Evolutionary conservation across 2,888 invertebrate genomes (phyloP).

Genomic region (Poecilobothrus nobilitatus): DNA sequence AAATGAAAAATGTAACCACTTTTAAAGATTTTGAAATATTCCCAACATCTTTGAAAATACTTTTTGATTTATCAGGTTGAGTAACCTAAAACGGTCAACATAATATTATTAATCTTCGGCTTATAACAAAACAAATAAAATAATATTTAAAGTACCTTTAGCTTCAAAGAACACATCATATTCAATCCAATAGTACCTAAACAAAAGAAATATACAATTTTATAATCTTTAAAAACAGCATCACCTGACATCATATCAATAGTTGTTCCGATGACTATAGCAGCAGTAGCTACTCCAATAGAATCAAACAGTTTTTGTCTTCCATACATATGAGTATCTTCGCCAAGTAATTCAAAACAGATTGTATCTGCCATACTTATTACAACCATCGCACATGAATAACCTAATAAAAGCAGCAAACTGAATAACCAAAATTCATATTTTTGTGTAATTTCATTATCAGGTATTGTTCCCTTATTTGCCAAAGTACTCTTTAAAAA

Average conservation of each 20-base stretch:
- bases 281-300: conserved; percentile 68
- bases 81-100: background rate
- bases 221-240: conserved; percentile 55
- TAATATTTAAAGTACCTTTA: conserved; percentile 49
- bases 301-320: conserved; percentile 76
- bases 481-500: background rate
- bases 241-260: conserved; percentile 60
- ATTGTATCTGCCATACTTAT: conserved; percentile 76
- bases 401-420: conserved; percentile 59
- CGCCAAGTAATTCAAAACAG: conserved; percentile 67
- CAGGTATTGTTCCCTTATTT: background rate
- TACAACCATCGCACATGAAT: conserved; percentile 70
- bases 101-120: no score
- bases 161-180: background rate
- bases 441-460: conserved; percentile 33
- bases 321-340: conserved; percentile 60
- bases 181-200: background rate
- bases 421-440: conserved; percentile 67
- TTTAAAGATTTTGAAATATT: conserved; percentile 51
- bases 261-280: conserved; percentile 60
- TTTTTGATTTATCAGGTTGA: conserved; percentile 41
- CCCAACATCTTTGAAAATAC: conserved; percentile 55
- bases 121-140: conserved; percentile 2
- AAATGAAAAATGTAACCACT: conserved; percentile 59
- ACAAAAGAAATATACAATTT: conserved; percentile 33